Conservation (phyloP, 2,797 vertebrate species). For the Lophura swinhoii region DNA sequence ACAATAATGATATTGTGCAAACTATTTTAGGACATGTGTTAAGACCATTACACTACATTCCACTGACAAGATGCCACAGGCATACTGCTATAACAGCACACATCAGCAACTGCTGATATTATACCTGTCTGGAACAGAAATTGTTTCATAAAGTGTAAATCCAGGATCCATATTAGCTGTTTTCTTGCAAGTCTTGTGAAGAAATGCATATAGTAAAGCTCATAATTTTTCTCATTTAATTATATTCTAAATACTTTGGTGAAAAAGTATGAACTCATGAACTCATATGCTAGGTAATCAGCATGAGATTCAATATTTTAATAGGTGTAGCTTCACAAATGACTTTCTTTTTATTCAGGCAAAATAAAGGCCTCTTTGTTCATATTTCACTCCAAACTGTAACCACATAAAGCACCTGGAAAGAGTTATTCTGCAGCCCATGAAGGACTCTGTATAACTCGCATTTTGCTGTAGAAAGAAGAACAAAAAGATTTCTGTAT, state of each 20-base stretch:
- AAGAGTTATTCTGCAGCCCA: neutral
- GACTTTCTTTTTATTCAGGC: neutral
- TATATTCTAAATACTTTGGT: neutral
- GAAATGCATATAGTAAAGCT: neutral
- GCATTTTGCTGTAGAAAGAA: neutral
- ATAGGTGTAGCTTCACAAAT: neutral
- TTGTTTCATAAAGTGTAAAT: neutral
- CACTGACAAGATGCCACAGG: fast-evolving
- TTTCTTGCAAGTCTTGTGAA: neutral
- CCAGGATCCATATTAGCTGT: neutral
- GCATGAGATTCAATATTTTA: neutral
- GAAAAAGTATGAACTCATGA: neutral
- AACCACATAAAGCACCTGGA: neutral
- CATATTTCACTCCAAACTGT: neutral
- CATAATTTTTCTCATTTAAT: neutral
- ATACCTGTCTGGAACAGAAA: neutral
- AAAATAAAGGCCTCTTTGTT: neutral
- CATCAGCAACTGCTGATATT: neutral
- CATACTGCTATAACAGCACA: neutral
- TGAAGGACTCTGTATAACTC: neutral
- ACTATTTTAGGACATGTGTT: neutral
- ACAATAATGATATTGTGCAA: neutral
- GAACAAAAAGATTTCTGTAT: neutral
- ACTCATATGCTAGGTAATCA: neutral
- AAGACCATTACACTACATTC: neutral